These are phyloP conservation scores for Leptonema lineaticorne DNA, from an alignment of 1,140 invertebrate genomes.

Conservation along the genomic window DNA sequence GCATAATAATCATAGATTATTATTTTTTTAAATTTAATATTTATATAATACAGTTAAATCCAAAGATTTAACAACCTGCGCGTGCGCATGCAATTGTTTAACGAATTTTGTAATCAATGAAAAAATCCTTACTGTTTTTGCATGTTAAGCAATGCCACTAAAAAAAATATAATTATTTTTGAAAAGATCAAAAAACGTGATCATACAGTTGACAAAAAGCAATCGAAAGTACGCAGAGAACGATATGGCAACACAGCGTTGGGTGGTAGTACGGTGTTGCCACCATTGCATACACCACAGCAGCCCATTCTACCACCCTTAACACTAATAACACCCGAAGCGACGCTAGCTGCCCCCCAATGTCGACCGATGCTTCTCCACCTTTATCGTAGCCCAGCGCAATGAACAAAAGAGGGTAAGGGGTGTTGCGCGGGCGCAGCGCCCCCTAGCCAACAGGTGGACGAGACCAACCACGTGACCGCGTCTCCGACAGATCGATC, in stretches of 20 bases:
- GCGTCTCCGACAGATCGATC: neutral
- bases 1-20: too few species aligned
- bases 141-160: too few species aligned
- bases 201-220: slow-evolving; percentile 7
- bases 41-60: too few species aligned
- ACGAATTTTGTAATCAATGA: too few species aligned
- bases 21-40: too few species aligned
- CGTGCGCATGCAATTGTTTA: too few species aligned
- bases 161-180: too few species aligned
- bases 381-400: too few species aligned
- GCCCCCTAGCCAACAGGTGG: neutral
- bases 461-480: neutral
- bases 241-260: slow-evolving; percentile 5
- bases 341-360: neutral
- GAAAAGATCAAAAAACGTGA: too few species aligned
- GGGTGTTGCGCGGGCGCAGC: neutral
- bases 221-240: neutral
- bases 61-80: too few species aligned
- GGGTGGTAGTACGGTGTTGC: neutral
- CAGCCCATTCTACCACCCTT: neutral
- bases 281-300: neutral
- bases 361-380: neutral
- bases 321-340: slow-evolving; percentile 1
- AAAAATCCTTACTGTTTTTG: too few species aligned
- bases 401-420: too few species aligned